Conservation (phyloP, 1,140 invertebrate genomes). For the Pogonomyrmex californicus region DNA sequence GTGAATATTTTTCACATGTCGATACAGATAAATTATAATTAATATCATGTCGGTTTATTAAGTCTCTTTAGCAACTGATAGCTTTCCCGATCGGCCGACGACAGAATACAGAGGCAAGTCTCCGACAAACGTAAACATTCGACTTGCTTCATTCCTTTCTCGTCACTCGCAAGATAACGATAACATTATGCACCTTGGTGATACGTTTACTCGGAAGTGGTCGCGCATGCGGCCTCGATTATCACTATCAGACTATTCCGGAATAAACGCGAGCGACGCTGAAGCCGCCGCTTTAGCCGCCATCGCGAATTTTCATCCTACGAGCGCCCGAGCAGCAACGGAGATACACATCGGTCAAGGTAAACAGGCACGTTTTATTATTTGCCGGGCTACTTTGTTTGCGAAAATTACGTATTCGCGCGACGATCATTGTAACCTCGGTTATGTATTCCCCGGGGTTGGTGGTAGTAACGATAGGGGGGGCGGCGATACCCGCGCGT, state of each 20-base stretch:
- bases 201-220: neutral
- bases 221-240: neutral
- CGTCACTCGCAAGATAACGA: neutral
- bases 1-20: neutral
- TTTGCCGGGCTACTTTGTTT: conserved; percentile 86
- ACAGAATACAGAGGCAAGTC: neutral
- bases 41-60: neutral
- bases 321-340: conserved; percentile 9
- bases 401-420: conserved; percentile 86
- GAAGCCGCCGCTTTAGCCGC: neutral
- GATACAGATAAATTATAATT: neutral
- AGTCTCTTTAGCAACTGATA: neutral
- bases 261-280: neutral
- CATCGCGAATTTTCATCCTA: conserved; percentile 44
- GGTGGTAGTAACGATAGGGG: conserved; percentile 46
- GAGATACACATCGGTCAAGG: conserved; percentile 73
- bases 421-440: conserved; percentile 86
- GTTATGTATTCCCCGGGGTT: conserved; percentile 77
- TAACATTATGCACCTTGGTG: neutral
- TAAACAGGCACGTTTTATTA: conserved; percentile 84
- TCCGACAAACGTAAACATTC: too few relatives aligned
- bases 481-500: conserved; percentile 42
- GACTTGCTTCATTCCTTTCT: neutral
- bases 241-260: neutral
- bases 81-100: neutral